Conservation (phyloP, 1,140 invertebrate species). For the Dendroctonus valens region DNA sequence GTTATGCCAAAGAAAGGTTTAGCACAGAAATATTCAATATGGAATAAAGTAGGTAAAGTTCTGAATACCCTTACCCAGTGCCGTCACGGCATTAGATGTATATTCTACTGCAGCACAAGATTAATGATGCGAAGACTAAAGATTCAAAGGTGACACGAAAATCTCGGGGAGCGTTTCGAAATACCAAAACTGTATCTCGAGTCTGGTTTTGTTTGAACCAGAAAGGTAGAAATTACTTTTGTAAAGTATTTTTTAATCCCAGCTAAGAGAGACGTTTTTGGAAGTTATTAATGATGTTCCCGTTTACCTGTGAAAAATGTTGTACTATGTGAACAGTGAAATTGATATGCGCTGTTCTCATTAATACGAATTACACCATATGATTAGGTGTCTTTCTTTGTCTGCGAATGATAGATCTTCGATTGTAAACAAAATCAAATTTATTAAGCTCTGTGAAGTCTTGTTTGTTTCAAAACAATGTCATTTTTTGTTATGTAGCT, state of each 20-base stretch:
- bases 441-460: no score
- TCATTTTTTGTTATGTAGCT: no score
- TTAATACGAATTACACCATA: no score
- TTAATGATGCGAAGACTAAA: conserved; percentile 45
- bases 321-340: no score
- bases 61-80: conserved; percentile 6
- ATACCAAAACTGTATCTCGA: conserved; percentile 41
- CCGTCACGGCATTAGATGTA: conserved; percentile 17
- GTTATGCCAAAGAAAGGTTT: no score
- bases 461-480: no score
- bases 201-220: conserved; percentile 40
- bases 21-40: no score
- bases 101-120: conserved; percentile 42
- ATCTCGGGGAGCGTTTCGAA: conserved; percentile 43
- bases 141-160: conserved; percentile 48
- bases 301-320: conserved; percentile 19
- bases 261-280: conserved; percentile 10
- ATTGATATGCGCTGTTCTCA: no score
- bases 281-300: conserved; percentile 25
- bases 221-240: conserved; percentile 30
- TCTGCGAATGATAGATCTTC: no score
- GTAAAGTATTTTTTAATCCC: conserved; percentile 28
- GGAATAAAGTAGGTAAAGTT: neutral
- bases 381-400: no score
- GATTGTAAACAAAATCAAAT: no score